Conservation (phyloP, 2,113 vertebrate species). For the Rattus rattus region DNA sequence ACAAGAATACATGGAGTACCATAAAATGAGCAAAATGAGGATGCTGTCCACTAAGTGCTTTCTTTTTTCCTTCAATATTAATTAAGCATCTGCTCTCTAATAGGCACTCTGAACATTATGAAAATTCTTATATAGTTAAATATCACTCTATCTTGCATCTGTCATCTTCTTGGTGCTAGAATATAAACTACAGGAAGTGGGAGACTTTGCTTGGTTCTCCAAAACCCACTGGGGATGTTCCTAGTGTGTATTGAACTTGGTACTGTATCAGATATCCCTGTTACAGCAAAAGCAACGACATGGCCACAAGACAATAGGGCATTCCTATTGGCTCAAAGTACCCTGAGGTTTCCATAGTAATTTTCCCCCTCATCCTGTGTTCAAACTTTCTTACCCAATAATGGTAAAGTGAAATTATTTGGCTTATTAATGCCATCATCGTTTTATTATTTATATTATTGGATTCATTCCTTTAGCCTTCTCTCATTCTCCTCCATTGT, state of each 20-base stretch:
- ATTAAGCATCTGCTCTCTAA: background rate
- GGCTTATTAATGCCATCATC: background rate
- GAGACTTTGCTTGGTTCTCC: background rate
- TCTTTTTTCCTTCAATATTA: background rate
- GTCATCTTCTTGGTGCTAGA: background rate
- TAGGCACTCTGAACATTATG: background rate
- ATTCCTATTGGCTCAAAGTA: constrained; percentile 11
- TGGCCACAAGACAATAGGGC: background rate
- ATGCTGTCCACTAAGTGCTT: too few species aligned
- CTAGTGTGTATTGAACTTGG: background rate
- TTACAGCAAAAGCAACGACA: constrained; percentile 15
- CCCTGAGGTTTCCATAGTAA: constrained; percentile 17
- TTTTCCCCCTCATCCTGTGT: background rate
- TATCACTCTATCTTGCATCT: background rate
- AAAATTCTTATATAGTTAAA: background rate
- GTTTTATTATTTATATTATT: constrained; percentile 1
- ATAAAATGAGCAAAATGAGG: background rate
- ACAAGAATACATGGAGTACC: background rate
- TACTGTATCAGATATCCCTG: background rate
- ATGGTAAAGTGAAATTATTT: background rate
- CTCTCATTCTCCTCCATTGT: background rate
- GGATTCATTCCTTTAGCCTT: background rate
- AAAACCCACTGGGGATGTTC: background rate
- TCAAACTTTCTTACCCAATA: background rate
- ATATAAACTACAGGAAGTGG: background rate